A percentile compares a stretch with the other conserved stretches of the same genome.
Conservation (phyloP, 2,888 invertebrate genomes). For the Cheilosia scutellata region DNA sequence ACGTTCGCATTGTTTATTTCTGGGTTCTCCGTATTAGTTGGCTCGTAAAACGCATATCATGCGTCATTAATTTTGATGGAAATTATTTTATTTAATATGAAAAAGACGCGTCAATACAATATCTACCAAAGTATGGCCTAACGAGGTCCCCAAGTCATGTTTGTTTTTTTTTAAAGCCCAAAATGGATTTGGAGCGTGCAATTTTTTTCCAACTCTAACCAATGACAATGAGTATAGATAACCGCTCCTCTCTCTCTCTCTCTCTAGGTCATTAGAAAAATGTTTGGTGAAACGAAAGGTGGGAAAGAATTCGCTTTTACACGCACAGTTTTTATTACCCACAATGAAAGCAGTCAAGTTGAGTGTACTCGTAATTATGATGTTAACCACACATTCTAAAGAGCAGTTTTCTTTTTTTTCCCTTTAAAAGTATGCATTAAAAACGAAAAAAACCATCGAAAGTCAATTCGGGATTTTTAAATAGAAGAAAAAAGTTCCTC, state of each 20-base stretch:
- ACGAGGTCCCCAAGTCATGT: background rate
- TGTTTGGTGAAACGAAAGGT: background rate
- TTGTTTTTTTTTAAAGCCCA: background rate
- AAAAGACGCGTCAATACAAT: background rate
- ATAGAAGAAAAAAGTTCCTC: background rate
- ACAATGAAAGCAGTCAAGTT: background rate
- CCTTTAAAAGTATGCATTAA: too few relatives aligned
- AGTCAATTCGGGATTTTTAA: background rate
- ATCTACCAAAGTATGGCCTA: background rate
- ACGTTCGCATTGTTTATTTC: background rate
- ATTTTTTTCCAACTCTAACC: background rate
- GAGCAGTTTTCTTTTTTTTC: background rate
- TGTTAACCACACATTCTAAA: slow-evolving; percentile 5
- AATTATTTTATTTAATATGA: slow-evolving; percentile 18
- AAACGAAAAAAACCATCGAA: too few relatives aligned
- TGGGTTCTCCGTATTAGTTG: background rate
- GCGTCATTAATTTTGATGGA: slow-evolving; percentile 37
- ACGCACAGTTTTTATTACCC: slow-evolving; percentile 2
- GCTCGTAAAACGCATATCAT: slow-evolving; percentile 6
- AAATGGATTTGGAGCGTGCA: background rate
- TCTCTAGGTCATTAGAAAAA: background rate
- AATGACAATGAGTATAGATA: too few relatives aligned
- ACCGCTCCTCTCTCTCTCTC: too few relatives aligned
- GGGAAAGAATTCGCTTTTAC: slow-evolving; percentile 1
- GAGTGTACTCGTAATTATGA: slow-evolving; percentile 13